Evolutionary conservation across 1,140 invertebrate species (phyloP), one percentile per base, ranked within the genome.

Genomic region (honey bee (Apis mellifera)): DNA sequence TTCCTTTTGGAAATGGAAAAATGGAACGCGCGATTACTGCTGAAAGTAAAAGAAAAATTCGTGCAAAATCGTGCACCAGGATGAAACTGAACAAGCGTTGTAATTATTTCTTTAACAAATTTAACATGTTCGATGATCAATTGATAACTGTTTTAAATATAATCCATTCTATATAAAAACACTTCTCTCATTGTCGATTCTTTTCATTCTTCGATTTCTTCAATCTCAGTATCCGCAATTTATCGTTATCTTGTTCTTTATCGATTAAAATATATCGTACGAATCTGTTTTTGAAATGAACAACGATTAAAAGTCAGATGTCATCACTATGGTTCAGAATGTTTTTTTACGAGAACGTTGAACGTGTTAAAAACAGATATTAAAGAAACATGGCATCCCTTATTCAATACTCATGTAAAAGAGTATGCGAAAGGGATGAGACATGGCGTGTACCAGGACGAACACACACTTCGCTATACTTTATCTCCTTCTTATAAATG

Each of bases 401-500:
- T 82, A 72, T 52, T 57, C 84, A 69, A 65, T 59, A 26, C 26
- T 54, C 15, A 55, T 21, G 26, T 69, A 52, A 69, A 76, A 19
- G 72, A 77, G 42, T 23, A 52, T 15, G 52, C 19, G 23, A 74
- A 86, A 50, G 64, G 64, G 32, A 50, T 26, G 74, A n/a, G 74
- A 66, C 19, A 50, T 17, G 54, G 26, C 26, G 12, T 88, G 70
- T 83, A 88, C 52, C 78, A 72, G 65, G 48, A 69, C 68, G 57
- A 86, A 59, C 62, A 80, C 66, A 88, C 62, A 83, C 76, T 85
- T 73, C 54, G 74, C 65, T 19, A 59, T 65, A 75, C 86, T 90
- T 87, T 87, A 87, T 89, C 84, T 89, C 73, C 76, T 89, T 89
- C 89, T 90, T 90, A 89, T 89, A 90, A 90, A 91, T 89, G 86